Base-by-base conservation (phyloP, 2,888 invertebrate species). In the Tetramorium bicarinatum region DNA sequence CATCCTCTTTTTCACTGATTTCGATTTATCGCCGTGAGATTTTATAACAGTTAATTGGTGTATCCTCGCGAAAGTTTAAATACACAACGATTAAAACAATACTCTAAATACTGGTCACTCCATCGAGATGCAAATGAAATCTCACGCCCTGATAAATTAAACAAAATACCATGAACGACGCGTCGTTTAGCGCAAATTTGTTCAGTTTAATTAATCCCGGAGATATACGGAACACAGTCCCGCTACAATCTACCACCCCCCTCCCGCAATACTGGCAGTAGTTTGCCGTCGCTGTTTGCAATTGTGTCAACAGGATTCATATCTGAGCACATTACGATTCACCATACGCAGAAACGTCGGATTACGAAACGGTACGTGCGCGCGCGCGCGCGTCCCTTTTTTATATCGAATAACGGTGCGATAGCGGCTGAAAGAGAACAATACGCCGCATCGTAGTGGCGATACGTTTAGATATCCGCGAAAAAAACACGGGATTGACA, bases 381-480 rank as follows among this genome's bases (percentile, higher is more conserved):
- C 25, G 34, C 21, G 75, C 13, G 61, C 47, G 44, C 15, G n/a
- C 56, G n/a, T 34, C 44, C 38, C 1, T 77, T 49, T 79, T 79
- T 71, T 71, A 79, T 69, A 79, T 79, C 71, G 79, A 79, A 79
- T 79, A 59, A 71, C 71, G 56, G 29, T 18, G 71, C 34, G 56
- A 79, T 34, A 47, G 71, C 47, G 44, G 21, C 71, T 71, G 47
- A 79, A 47, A 79, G 59, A 79, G 79, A 71, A 79, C 79, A 79
- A 71, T 59, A 25, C 71, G 34, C 47, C 11, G 11, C 11, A 71
- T 69, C 44, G 71, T 15, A 34, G 69, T n/a, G 66, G 18, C 25
- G 76, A 82, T 82, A 21, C 81, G 87, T 83, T 85, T 64, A 82
- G 85, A 82, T 82, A 83, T 89, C 47, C 69, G 9, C 13, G 64